Percentiles rank a stretch among this genome's conserved stretches.
Conservation (phyloP, 2,113 vertebrate species). For the Clarias macrocephalus region DNA sequence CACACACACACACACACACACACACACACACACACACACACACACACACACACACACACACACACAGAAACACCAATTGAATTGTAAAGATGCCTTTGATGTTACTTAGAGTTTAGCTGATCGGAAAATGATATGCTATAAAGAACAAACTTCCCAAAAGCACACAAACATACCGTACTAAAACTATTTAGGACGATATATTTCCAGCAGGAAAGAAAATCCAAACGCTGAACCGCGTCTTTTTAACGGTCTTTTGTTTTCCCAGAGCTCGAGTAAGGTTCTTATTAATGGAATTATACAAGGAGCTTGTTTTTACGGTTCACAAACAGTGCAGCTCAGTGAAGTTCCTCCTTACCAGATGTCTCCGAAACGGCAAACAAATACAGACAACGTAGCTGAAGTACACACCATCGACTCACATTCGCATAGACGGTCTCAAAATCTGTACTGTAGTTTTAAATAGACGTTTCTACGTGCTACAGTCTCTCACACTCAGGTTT, state of each 20-base stretch:
- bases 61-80: neutral
- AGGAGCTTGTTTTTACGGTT: conserved; percentile 23
- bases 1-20: neutral
- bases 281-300: conserved; percentile 24
- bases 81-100: no score
- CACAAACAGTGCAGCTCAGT: conserved; percentile 29
- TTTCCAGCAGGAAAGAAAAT: neutral
- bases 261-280: neutral
- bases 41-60: neutral
- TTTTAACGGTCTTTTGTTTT: conserved; percentile 4
- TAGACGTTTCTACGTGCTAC: neutral
- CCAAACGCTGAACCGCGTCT: neutral
- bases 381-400: conserved; percentile 5
- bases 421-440: neutral
- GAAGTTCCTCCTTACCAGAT: conserved; percentile 31
- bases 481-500: neutral
- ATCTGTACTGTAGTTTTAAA: neutral
- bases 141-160: neutral
- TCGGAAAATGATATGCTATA: neutral
- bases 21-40: neutral
- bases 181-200: neutral
- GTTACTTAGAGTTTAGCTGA: no score
- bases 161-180: neutral
- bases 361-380: conserved; percentile 28
- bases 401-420: neutral